These are phyloP conservation scores for Himalopsyche kuldschensis DNA, from an alignment of 2,888 invertebrate genomes.

Conservation along the genomic window DNA sequence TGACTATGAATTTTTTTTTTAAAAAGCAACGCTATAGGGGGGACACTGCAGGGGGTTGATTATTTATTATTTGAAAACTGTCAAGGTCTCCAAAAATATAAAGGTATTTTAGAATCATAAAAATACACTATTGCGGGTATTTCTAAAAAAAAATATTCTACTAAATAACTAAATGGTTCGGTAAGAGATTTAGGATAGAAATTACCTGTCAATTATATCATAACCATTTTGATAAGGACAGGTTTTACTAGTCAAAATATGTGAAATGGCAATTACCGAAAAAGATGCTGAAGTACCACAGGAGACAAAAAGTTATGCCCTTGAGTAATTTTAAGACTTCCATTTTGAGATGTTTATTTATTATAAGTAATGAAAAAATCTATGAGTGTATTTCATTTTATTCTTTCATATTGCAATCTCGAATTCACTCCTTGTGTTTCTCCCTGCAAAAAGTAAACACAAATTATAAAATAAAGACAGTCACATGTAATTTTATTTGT, in stretches of 20 bases:
- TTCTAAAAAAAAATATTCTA: no score
- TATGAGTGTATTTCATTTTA: not conserved
- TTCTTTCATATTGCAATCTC: not conserved
- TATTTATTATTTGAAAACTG: no score
- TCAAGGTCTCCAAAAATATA: no score
- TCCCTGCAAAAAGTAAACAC: not conserved
- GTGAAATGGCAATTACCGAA: constrained; percentile 31
- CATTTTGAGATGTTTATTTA: constrained; percentile 1
- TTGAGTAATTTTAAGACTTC: constrained; percentile 17
- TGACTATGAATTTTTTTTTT: no score
- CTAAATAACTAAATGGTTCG: no score
- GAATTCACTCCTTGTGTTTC: not conserved
- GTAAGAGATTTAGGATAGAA: no score
- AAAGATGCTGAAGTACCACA: constrained; percentile 38
- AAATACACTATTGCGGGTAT: no score
- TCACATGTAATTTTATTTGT: not conserved
- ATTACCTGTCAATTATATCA: no score
- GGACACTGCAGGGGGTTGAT: no score
- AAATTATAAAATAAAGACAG: not conserved
- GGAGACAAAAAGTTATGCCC: constrained; percentile 30
- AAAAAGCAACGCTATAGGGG: no score
- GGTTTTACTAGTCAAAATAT: not conserved
- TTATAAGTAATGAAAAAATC: not conserved
- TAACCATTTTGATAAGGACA: not conserved
- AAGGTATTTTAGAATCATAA: no score